A percentile compares a stretch with the other conserved stretches of the same genome.
Conservation (phyloP, 1,140 invertebrate genomes). For the Lineus longissimus region DNA sequence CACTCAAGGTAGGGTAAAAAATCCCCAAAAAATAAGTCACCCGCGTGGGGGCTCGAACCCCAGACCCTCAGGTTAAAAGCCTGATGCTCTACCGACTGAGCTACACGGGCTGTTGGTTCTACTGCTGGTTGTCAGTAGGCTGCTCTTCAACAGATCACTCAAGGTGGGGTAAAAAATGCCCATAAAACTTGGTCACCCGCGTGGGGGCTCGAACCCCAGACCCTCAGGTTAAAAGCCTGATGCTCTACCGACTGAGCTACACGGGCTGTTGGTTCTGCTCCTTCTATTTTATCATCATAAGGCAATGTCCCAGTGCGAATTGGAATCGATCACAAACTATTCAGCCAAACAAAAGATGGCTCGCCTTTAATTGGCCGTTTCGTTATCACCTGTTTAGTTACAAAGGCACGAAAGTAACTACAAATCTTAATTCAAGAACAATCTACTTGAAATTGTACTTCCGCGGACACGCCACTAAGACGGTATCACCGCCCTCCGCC, state of each 20-base stretch:
- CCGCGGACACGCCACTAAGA: too few species aligned
- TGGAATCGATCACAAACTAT: too few species aligned
- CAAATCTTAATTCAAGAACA: too few species aligned
- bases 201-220: conserved; percentile 13
- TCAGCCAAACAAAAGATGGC: too few species aligned
- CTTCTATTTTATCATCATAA: too few species aligned
- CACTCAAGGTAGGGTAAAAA: conserved; percentile 42
- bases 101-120: conserved; percentile 14
- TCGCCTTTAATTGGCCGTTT: too few species aligned
- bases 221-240: conserved; percentile 17
- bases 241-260: conserved; percentile 17
- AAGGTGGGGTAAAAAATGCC: too few species aligned
- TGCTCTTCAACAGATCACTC: conserved; percentile 43
- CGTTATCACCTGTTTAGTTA: too few species aligned
- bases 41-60: conserved; percentile 13
- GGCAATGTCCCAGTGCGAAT: too few species aligned
- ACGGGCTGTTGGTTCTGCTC: conserved; percentile 24
- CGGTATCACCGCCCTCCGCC: too few species aligned
- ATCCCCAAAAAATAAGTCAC: conserved; percentile 7
- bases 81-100: conserved; percentile 18
- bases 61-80: conserved; percentile 16
- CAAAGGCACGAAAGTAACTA: too few species aligned
- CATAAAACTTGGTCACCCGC: conserved; percentile 7
- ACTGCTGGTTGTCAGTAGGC: conserved; percentile 42
- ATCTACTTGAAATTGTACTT: too few species aligned